Conservation (phyloP, 2,888 invertebrate genomes). For the Lucinisca nassula region DNA sequence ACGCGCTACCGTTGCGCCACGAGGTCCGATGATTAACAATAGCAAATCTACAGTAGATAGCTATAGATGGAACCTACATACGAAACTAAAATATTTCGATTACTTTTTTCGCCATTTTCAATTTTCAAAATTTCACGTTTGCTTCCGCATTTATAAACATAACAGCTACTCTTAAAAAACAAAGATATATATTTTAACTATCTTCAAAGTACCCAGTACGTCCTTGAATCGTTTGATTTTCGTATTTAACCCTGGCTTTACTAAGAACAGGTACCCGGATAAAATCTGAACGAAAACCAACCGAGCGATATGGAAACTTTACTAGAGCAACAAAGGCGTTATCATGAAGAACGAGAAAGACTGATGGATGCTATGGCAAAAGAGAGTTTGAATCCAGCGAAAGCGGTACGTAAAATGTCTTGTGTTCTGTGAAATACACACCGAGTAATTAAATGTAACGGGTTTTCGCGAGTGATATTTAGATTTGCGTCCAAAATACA, state of each 20-base stretch:
- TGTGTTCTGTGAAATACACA: too few relatives aligned
- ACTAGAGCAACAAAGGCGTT: conserved; percentile 98
- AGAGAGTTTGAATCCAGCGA: conserved; percentile 96
- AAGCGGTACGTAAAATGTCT: conserved; percentile 92
- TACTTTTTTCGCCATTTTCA: neutral
- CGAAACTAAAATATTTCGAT: neutral
- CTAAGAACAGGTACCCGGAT: neutral
- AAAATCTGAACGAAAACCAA: neutral
- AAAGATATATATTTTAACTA: neutral
- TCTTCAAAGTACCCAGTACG: neutral
- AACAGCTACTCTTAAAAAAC: neutral
- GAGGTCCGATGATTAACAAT: conserved; percentile 17
- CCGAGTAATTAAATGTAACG: too few relatives aligned
- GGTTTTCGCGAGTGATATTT: too few relatives aligned
- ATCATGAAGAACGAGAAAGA: conserved; percentile 99
- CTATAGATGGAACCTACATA: too few relatives aligned
- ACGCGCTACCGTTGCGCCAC: conserved; percentile 98
- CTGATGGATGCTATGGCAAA: conserved; percentile 98
- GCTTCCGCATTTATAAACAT: neutral
- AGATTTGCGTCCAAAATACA: too few relatives aligned
- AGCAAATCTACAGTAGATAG: too few relatives aligned
- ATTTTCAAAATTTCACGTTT: neutral
- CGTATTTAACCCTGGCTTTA: neutral
- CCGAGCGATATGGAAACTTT: conserved; percentile 99
- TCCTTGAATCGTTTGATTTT: neutral